Evolutionary conservation across 2,888 invertebrate genomes (phyloP).

Genomic region (Caenorhabditis sp.): DNA sequence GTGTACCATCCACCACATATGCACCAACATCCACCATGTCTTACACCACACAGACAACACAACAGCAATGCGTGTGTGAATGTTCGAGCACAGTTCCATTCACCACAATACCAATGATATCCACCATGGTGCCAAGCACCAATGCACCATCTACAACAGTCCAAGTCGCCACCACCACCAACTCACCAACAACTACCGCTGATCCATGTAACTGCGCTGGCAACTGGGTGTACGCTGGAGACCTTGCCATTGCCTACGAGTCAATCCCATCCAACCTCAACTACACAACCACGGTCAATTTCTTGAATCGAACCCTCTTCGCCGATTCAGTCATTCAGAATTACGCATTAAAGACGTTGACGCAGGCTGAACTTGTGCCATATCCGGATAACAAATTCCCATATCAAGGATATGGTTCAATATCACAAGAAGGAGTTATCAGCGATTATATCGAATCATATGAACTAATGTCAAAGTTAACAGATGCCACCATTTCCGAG

Average conservation of each 20-base stretch:
- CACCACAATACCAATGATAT: not conserved
- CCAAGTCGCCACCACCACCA: conserved; percentile 6
- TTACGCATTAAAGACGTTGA: conserved; percentile 11
- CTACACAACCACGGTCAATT: conserved; percentile 7
- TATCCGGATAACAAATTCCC: conserved; percentile 12
- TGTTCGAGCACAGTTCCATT: not conserved
- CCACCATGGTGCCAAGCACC: conserved; percentile 3
- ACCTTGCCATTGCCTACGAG: conserved; percentile 29
- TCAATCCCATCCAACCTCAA: not conserved
- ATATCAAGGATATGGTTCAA: conserved; percentile 9
- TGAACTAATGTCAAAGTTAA: not conserved
- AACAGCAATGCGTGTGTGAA: not conserved
- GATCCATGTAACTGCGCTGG: conserved; percentile 28
- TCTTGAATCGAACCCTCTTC: conserved; percentile 11
- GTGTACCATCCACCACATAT: no score
- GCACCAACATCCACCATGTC: conserved; percentile 1
- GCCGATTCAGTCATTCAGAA: conserved; percentile 13
- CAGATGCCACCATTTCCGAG: not conserved
- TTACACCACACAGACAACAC: not conserved
- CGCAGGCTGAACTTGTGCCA: conserved; percentile 15
- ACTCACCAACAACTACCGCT: conserved; percentile 12
- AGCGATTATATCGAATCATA: not conserved
- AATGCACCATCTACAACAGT: not conserved
- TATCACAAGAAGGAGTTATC: not conserved
- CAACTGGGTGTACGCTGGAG: conserved; percentile 33